Evolutionary conservation across 2,113 vertebrate genomes (phyloP), one percentile per base, ranked within the genome.

Genomic region (Lasiurus borealis): DNA sequence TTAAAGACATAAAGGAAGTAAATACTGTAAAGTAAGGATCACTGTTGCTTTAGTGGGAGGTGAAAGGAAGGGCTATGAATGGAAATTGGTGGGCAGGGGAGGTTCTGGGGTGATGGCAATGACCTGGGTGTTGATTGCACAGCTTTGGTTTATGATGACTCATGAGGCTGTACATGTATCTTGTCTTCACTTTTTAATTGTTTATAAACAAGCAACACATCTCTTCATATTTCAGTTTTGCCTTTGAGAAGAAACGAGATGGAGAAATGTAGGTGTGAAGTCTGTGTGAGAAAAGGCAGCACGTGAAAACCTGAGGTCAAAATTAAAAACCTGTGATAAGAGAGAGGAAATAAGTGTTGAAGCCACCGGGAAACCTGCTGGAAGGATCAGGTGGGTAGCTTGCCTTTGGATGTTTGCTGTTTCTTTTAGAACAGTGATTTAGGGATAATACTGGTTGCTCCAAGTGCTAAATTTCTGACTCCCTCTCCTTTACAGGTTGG

Each of bases 271-370:
- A 62, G 84, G 73, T 59, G 52, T 83, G 88, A 95, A 40, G 57
- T 66, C 34, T 77, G 7, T 72, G 90, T 62, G 69, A 91, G 69
- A 85, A 84, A 96, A 94, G 46, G 85, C 2, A 72, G 34, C 59
- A 31, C 18, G 0, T 69, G 81, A 59, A 75, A 76, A 50, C 1
- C 52, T 34, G 90, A 72, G 40, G 21, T 69, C 84, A 69, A n/a
- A 72, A 59, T 87, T 77, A 66, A 69, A 90, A 96, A 94, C 69
- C 46, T 52, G 86, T 68, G 75, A 92, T 66, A 64, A 82, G 25
- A 44, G 48, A 31, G 68, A 48, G 31, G 19, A 27, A n/a, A 57
- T 64, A 34, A 18, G 46, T 71, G 21, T 10, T 11, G 73, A 69
- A 71, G 36, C 64, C 50, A 36, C 19, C 3, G 15, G 80, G 6